Evolutionary conservation across 92 coral and sea anemone species (phyloP), one percentile per base, ranked within the genome.

Genomic region (Heteractis magnifica): DNA sequence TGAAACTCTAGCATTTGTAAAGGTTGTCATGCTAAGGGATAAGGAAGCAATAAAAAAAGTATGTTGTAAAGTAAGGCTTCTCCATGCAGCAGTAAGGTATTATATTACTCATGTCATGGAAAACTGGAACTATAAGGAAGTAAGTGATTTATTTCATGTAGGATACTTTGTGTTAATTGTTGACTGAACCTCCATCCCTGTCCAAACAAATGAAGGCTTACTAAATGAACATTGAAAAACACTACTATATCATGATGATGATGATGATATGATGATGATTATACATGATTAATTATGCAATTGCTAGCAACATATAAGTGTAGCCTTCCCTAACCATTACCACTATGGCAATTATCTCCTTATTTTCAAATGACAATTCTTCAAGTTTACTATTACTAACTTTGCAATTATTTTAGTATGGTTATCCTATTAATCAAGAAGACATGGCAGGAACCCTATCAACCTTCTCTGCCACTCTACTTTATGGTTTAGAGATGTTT

Each of bases 381-480:
- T 41, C 58, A n/a, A 13, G 9, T 10, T 11, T 2, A 74, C 4
- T 50, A 4, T 80, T 50, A 18, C n/a, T n/a, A n/a, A n/a, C 71
- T 34, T 53, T 76, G 8, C 14, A 5, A 7, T 41, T 10, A 9
- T 41, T 8, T 18, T 59, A 88, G 91, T 72, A 72, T 88, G 91
- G 91, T 12, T n/a, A 72, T 68, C 91, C 91, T 41, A 62, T 88
- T 72, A 88, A 83, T 85, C 91, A 88, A 83, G 91, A 88, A 82
- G 88, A 88, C 41, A 71, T 83, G 76, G 83, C 85, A 15, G 88
- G 84, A 14, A 88, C 88, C 58, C 71, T 88, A 20, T 77, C 86
- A 16, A 71, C 85, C 0, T 88, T 88, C 79, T 83, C 88, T 0
- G 65, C 79, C 34, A 71, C 51, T 72, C 88, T 88, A 1, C 6